Evolutionary conservation across 2,888 invertebrate genomes (phyloP).

Genomic region (Alentia gelatinosa): DNA sequence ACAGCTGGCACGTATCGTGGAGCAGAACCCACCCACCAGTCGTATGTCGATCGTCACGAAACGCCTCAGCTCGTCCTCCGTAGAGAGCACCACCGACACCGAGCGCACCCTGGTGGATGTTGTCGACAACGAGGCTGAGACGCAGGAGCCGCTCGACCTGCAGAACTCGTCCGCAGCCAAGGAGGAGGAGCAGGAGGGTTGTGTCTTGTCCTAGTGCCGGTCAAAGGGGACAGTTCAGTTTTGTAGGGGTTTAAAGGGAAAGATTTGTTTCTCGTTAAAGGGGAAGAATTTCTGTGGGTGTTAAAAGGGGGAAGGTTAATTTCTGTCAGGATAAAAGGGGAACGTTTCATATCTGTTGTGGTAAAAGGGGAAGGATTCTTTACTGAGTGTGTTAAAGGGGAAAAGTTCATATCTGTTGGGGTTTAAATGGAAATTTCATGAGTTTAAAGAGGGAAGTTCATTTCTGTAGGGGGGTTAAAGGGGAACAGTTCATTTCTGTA

Average conservation of each 20-base stretch:
- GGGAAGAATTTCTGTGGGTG: too few species aligned
- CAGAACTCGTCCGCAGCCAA: background rate
- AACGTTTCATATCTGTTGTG: background rate
- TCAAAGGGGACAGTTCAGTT: background rate
- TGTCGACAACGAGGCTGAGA: background rate
- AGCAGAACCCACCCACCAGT: conserved; percentile 72
- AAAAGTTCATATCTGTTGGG: background rate
- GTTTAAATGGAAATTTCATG: too few species aligned
- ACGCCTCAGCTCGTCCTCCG: conserved; percentile 65
- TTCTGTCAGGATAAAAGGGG: background rate
- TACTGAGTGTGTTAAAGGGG: background rate
- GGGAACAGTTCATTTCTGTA: background rate
- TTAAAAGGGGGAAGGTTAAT: background rate
- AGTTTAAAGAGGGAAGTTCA: too few species aligned
- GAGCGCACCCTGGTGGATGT: conserved; percentile 41
- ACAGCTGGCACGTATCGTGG: conserved; percentile 72
- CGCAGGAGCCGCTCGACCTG: background rate
- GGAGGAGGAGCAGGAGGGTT: conserved; percentile 42
- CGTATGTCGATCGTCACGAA: conserved; percentile 22
- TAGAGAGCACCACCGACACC: conserved; percentile 52
- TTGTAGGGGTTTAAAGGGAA: background rate
- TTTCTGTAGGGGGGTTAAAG: too few species aligned
- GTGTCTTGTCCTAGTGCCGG: conserved; percentile 35
- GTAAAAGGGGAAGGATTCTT: background rate
- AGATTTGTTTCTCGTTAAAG: too few species aligned